phyloP scores from a whole-genome alignment of 2,113 vertebrate species.

The Zapornia atra region DNA sequence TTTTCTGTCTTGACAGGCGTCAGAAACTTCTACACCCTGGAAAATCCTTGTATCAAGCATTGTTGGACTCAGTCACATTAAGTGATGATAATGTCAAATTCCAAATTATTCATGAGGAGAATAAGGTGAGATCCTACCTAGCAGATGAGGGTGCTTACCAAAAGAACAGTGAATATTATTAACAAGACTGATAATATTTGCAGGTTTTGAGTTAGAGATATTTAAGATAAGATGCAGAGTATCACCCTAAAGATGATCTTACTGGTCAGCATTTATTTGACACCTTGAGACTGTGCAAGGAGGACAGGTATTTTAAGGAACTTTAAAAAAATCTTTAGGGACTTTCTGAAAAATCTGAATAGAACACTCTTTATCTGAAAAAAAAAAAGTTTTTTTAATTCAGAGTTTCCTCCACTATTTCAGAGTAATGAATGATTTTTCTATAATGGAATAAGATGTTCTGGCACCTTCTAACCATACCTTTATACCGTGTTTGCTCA shows the following conservation, averaged over 20 bases:
- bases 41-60: conserved; percentile 71
- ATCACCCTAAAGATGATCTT: neutral
- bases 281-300: neutral
- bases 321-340: neutral
- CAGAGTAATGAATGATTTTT: neutral
- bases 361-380: neutral
- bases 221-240: neutral
- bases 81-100: conserved; percentile 79
- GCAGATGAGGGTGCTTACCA: neutral
- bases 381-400: neutral
- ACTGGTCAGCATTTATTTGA: neutral
- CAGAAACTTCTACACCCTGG: conserved; percentile 79
- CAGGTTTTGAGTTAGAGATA: neutral
- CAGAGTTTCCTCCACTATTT: neutral
- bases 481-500: neutral
- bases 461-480: neutral
- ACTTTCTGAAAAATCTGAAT: neutral
- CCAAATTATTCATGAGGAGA: conserved; percentile 75
- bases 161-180: neutral
- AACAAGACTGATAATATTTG: neutral
- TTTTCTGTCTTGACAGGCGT: conserved; percentile 72
- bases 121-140: conserved; percentile 69
- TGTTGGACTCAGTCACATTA: conserved; percentile 81
- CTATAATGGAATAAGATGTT: neutral
- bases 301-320: neutral